These are phyloP conservation scores for Rhabdomys dilectus DNA, from an alignment of 2,113 vertebrate species.

Conservation along the genomic window DNA sequence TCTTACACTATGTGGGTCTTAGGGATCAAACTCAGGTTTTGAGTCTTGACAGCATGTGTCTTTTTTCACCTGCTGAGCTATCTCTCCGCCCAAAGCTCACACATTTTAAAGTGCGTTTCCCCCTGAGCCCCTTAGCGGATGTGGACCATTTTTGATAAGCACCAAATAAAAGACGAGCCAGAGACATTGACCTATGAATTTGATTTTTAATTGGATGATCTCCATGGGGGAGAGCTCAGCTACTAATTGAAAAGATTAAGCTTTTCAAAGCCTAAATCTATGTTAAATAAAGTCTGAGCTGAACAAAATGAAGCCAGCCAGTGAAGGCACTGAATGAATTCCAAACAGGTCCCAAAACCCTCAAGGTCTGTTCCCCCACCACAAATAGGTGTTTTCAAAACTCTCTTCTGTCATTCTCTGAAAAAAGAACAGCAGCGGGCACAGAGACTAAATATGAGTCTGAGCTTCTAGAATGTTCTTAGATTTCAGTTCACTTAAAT, in stretches of 20 bases:
- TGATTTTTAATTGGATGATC: conserved; percentile 26
- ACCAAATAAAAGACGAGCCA: neutral
- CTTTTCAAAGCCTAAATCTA: neutral
- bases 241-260: conserved; percentile 30
- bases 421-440: accelerated
- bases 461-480: conserved; percentile 5
- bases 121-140: accelerated
- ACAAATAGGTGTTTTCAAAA: neutral
- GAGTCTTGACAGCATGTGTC: neutral
- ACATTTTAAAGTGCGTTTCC: neutral
- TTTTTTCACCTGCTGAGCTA: neutral
- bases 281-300: neutral
- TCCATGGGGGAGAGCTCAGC: neutral
- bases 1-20: neutral
- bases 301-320: neutral
- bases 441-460: too few relatives aligned
- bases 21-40: neutral
- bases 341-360: accelerated
- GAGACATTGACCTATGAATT: neutral
- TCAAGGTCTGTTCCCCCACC: neutral
- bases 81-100: neutral
- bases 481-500: neutral
- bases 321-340: accelerated
- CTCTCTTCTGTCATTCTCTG: neutral
- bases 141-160: neutral